Evolutionary conservation across 2,888 invertebrate genomes (phyloP).

Genomic region (Cetonia aurata): DNA sequence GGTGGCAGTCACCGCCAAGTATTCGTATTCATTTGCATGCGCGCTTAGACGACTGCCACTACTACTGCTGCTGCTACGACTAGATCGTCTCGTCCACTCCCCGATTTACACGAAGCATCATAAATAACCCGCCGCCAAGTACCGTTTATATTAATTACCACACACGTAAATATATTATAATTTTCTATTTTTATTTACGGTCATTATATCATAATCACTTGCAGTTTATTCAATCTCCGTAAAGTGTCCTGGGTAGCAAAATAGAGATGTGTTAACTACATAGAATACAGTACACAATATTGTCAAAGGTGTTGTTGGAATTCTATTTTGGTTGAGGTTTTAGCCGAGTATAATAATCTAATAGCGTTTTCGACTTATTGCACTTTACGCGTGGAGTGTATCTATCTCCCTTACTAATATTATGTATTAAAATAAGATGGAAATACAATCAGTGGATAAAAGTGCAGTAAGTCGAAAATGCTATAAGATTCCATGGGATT

Average conservation of each 20-base stretch:
- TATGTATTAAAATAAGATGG: too few species aligned
- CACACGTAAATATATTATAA: constrained; percentile 42
- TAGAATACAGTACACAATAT: neutral
- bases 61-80: neutral
- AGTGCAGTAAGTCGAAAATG: too few species aligned
- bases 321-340: too few species aligned
- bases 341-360: constrained; percentile 7
- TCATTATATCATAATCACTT: constrained; percentile 23
- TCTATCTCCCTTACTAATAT: too few species aligned
- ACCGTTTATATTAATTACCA: constrained; percentile 46
- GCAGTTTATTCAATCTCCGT: constrained; percentile 5
- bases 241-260: neutral
- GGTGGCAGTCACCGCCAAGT: constrained; percentile 44
- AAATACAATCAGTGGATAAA: too few species aligned
- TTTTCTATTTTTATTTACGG: constrained; percentile 43
- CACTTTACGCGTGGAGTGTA: too few species aligned
- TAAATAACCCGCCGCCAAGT: constrained; percentile 43
- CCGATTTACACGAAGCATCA: constrained; percentile 44
- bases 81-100: constrained; percentile 44
- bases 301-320: too few species aligned
- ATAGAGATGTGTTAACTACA: neutral
- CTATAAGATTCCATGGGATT: constrained; percentile 7
- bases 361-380: too few species aligned
- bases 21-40: constrained; percentile 46
- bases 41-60: constrained; percentile 8